Conservation (phyloP, 2,797 vertebrate genomes). For the Oreochromis grahami region DNA sequence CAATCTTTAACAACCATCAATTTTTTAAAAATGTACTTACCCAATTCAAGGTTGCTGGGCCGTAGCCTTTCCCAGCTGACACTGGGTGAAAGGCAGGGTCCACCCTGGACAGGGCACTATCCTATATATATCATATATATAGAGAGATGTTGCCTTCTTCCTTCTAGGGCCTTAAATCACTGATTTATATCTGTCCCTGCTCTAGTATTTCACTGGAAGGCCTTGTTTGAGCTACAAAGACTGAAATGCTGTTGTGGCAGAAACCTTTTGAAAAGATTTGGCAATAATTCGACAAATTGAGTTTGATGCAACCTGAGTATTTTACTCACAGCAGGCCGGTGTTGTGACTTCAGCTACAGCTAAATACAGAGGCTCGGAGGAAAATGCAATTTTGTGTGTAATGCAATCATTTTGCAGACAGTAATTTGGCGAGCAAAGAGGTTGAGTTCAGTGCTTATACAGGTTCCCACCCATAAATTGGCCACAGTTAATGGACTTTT, state of each 20-base stretch:
- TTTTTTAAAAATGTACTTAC: background rate
- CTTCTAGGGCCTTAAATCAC: background rate
- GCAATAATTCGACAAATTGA: background rate
- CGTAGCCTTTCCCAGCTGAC: background rate
- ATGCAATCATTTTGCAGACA: slow-evolving; percentile 14
- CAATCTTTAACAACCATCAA: too few relatives aligned
- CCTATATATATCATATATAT: too few relatives aligned
- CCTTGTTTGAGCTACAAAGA: background rate
- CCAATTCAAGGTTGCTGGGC: background rate
- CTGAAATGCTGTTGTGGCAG: background rate
- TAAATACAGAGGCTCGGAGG: background rate
- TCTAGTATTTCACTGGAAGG: background rate
- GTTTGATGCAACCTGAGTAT: background rate
- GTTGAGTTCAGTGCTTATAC: slow-evolving; percentile 1
- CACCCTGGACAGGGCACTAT: background rate
- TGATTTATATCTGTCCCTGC: background rate
- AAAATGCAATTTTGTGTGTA: slow-evolving; percentile 16
- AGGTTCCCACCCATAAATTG: slow-evolving; percentile 25
- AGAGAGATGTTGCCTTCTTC: background rate
- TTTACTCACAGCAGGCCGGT: background rate
- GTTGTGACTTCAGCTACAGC: background rate
- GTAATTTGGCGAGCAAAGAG: background rate
- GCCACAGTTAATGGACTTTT: slow-evolving; percentile 17
- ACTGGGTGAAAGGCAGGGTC: background rate
- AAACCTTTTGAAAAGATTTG: background rate